Conservation (phyloP, 2,113 vertebrate genomes). For the Gymnocephalus cernua region DNA sequence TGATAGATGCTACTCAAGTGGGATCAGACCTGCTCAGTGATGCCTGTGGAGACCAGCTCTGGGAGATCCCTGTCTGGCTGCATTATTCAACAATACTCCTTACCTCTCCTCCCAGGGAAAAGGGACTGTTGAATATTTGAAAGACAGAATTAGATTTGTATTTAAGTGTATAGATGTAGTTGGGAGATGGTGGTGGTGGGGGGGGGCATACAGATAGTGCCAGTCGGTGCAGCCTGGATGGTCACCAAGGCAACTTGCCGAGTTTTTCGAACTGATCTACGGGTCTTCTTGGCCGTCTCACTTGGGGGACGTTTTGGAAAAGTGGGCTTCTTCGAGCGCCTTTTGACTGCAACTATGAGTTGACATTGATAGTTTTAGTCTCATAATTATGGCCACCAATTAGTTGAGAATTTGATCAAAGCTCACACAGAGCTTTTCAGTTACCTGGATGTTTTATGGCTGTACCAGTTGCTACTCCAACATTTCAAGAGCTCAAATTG, state of each 20-base stretch:
- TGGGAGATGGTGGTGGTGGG: conserved; percentile 39
- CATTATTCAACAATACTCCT: conserved; percentile 85
- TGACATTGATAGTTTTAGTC: conserved; percentile 73
- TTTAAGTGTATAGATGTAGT: conserved; percentile 80
- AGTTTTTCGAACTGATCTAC: conserved; percentile 75
- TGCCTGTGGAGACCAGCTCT: conserved; percentile 78
- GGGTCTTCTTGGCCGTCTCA: conserved; percentile 77
- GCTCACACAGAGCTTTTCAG: neutral
- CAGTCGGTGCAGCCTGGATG: conserved; percentile 78
- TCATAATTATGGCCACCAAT: conserved; percentile 45
- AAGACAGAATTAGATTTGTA: conserved; percentile 81
- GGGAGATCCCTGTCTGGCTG: conserved; percentile 84
- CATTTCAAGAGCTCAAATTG: conserved; percentile 13
- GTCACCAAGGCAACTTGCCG: conserved; percentile 81
- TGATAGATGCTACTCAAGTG: conserved; percentile 78
- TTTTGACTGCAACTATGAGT: conserved; percentile 70
- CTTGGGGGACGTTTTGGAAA: conserved; percentile 70
- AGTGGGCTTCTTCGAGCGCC: conserved; percentile 65
- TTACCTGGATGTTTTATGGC: conserved; percentile 5
- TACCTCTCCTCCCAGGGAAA: conserved; percentile 79
- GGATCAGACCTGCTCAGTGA: conserved; percentile 81
- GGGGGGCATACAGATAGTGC: conserved; percentile 63
- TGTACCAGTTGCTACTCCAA: conserved; percentile 1
- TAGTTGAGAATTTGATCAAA: conserved; percentile 33
- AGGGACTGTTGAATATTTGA: conserved; percentile 86